Conservation (phyloP, 2,113 vertebrate species). For the Antechinus stuartii region DNA sequence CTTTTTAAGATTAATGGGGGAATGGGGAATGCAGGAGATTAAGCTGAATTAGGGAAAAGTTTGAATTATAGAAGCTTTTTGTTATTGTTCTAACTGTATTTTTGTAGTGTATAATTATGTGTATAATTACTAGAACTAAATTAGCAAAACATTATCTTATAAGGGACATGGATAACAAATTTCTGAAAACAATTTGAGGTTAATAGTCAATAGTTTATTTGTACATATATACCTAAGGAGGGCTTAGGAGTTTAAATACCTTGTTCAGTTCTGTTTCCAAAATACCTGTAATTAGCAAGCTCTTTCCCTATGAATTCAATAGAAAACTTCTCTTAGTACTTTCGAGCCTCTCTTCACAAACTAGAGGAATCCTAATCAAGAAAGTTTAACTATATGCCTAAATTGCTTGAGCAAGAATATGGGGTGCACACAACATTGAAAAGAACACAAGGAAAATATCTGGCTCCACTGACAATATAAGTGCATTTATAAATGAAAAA, state of each 20-base stretch:
- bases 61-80: conserved; percentile 28
- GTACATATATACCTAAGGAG: not conserved
- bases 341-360: not conserved
- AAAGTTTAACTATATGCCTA: conserved; percentile 1
- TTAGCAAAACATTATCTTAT: not conserved
- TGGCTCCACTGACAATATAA: not conserved
- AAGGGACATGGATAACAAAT: not conserved
- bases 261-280: not conserved
- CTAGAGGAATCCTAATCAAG: not conserved
- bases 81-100: not conserved
- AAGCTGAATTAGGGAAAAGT: conserved; percentile 47
- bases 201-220: not conserved
- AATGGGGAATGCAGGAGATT: not conserved
- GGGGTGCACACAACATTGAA: not conserved
- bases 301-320: conserved; percentile 46
- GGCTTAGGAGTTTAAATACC: conserved; percentile 14
- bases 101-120: not conserved
- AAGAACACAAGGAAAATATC: conserved; percentile 1
- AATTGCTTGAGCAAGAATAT: not conserved
- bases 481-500: not conserved
- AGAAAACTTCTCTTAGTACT: not conserved
- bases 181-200: not conserved
- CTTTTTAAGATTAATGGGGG: not conserved
- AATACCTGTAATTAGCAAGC: conserved; percentile 20
- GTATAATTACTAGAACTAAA: not conserved